Base-by-base conservation (phyloP, 2,113 vertebrate genomes). In the Chionodraco myersi region DNA sequence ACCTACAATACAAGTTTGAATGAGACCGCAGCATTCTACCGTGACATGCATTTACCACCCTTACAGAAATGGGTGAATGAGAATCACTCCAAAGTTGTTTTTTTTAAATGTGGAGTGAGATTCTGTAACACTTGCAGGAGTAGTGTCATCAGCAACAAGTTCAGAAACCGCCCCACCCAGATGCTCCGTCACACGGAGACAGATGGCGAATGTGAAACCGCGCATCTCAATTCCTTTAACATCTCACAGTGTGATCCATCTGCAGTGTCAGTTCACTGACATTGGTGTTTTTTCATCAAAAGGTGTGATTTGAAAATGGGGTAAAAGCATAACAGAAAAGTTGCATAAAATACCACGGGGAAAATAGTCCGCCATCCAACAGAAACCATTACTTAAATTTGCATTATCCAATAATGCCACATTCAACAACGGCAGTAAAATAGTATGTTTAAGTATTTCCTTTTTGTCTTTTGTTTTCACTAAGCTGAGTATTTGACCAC, bases 141-240 rank as follows among this genome's bases (percentile, higher is more conserved):
- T 57, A 56, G 66, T 78, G 69, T 74, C 87, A 77, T 83, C 67
- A 72, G 58, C 84, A 26, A 63, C 83, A 63, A 79, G 72, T 84
- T 83, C 72, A 75, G 65, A 64, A 63, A 58, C 10, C 15, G 15
- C 79, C 78, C 74, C 80, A 73, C 86, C 81, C 80, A 86, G 86
- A 87, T 85, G 81, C 81, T 84, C 72, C 45, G 53, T 86, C 81
- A 80, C 86, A 71, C 62, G 62, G 71, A 68, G 86, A 74, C 92
- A 93, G 91, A 92, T 92, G 92, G 91, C 36, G 36, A 23, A 59
- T 82, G 80, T 84, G 85, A 84, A 87, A 86, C 81, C 49, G 73
- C 16, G 76, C 80, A 88, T 91, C 82, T 89, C 87, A 62, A 68
- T 73, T 77, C 74, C 80, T 85, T 54, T 88, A 82, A 88, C 86